Evolutionary conservation across 2,113 vertebrate genomes (phyloP).

Genomic region (Aspiorhynchus laticeps): DNA sequence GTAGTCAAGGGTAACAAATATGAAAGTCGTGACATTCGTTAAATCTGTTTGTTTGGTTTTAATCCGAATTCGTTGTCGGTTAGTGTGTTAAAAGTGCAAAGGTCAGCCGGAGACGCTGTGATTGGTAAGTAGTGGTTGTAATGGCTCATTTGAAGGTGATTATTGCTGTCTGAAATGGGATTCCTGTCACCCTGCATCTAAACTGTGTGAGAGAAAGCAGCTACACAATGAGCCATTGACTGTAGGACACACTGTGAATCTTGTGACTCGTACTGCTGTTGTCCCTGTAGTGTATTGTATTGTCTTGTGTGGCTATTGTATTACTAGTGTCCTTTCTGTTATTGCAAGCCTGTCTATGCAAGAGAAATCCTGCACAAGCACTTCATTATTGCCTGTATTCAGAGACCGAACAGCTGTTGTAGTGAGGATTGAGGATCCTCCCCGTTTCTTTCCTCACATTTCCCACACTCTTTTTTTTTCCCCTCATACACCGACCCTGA

Average conservation of each 20-base stretch:
- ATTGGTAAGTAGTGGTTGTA: not conserved
- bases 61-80: not conserved
- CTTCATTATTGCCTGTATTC: constrained; percentile 56
- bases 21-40: not conserved
- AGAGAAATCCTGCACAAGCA: not conserved
- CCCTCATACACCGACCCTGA: not conserved
- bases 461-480: not conserved
- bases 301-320: constrained; percentile 36
- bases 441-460: not conserved
- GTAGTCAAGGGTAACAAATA: not conserved
- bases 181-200: constrained; percentile 24
- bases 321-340: constrained; percentile 9
- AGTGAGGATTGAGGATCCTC: not conserved
- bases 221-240: constrained; percentile 55
- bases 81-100: not conserved
- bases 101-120: not conserved
- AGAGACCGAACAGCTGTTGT: constrained; percentile 42
- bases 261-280: constrained; percentile 51
- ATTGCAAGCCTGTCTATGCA: not conserved
- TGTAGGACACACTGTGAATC: constrained; percentile 40
- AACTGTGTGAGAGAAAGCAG: not conserved
- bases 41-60: not conserved
- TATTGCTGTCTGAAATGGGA: not conserved
- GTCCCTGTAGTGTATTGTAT: constrained; percentile 19
- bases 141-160: not conserved